A percentile compares a stretch with the other conserved stretches of the same genome.
Evolutionary conservation across 2,797 vertebrate genomes (phyloP).

Genomic region (Morus bassanus): DNA sequence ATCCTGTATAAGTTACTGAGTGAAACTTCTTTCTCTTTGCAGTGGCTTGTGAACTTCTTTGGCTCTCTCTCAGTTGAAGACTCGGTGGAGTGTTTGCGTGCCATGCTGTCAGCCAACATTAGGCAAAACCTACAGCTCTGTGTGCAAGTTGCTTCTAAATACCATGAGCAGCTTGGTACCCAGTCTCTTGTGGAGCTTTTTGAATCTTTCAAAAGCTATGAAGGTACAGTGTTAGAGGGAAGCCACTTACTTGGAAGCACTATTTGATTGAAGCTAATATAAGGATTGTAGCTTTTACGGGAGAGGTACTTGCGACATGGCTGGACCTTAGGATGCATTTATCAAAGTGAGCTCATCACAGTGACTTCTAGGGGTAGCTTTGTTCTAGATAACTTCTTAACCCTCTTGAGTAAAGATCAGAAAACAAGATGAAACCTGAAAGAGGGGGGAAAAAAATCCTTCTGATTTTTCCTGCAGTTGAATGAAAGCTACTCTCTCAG

Average conservation of each 20-base stretch:
- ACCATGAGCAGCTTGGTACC: slow-evolving; percentile 90
- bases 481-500: not conserved
- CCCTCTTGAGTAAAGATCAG: not conserved
- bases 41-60: slow-evolving; percentile 95
- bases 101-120: slow-evolving; percentile 90
- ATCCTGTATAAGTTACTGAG: not conserved
- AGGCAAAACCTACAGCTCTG: slow-evolving; percentile 91
- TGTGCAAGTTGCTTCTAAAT: slow-evolving; percentile 91
- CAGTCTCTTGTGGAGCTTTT: slow-evolving; percentile 89
- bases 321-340: not conserved
- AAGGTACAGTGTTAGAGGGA: slow-evolving; percentile 78
- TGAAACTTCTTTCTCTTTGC: slow-evolving; percentile 14
- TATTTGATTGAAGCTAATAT: not conserved
- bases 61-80: slow-evolving; percentile 91
- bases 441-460: not conserved
- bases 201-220: slow-evolving; percentile 93
- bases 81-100: slow-evolving; percentile 87
- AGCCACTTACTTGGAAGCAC: not conserved
- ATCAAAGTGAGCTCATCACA: not conserved
- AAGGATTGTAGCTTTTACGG: not conserved
- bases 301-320: not conserved
- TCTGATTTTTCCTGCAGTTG: not conserved
- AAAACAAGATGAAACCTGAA: not conserved
- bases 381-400: not conserved
- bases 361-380: not conserved